phyloP scores from a whole-genome alignment of 2,888 invertebrate species.

The Leucoptera coffeella region DNA sequence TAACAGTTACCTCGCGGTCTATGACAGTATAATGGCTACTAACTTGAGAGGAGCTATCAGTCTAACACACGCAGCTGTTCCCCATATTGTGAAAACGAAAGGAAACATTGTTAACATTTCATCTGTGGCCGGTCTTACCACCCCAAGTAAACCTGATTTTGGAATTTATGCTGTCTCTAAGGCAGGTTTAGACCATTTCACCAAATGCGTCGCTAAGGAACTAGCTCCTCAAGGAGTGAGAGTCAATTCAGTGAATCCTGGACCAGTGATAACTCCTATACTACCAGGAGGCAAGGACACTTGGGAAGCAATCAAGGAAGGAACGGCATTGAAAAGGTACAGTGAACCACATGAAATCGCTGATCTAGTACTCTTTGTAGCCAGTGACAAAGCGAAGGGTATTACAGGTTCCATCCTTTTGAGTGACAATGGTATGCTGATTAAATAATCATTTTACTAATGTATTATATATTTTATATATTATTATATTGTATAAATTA shows the following conservation, averaged over 20 bases:
- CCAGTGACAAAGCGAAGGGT: constrained; percentile 69
- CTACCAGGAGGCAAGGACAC: constrained; percentile 34
- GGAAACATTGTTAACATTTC: constrained; percentile 30
- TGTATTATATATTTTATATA: not conserved
- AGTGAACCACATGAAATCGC: constrained; percentile 59
- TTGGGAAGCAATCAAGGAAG: constrained; percentile 14
- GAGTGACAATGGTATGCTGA: constrained; percentile 2
- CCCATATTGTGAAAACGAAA: constrained; percentile 17
- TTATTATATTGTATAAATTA: no score
- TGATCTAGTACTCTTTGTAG: no score
- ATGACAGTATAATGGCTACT: constrained; percentile 20
- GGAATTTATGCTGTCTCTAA: constrained; percentile 30
- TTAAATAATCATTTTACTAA: not conserved
- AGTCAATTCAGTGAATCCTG: no score
- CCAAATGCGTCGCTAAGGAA: no score
- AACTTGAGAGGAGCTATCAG: constrained; percentile 25
- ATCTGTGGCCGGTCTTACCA: constrained; percentile 17
- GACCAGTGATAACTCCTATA: no score
- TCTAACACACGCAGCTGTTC: constrained; percentile 18
- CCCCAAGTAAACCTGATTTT: constrained; percentile 16
- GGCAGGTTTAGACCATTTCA: constrained; percentile 28
- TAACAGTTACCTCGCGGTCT: constrained; percentile 12
- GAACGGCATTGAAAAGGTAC: constrained; percentile 10
- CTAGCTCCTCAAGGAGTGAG: no score
- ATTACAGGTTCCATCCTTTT: constrained; percentile 59